phyloP scores from a whole-genome alignment of 2,113 vertebrate genomes.

The Rhynchomys soricoides region DNA sequence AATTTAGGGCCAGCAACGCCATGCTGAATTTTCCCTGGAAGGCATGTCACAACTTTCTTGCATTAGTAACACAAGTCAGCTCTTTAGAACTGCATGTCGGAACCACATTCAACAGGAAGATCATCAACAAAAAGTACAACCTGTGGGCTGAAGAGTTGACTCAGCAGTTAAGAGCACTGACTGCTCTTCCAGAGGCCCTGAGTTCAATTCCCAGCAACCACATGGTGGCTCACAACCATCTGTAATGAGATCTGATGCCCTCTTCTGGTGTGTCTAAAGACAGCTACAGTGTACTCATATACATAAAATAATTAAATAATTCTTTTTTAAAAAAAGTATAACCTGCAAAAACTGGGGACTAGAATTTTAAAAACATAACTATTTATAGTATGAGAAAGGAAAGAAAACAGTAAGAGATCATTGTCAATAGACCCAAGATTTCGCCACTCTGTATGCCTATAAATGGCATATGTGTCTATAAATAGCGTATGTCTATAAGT shows the following conservation, averaged over 20 bases:
- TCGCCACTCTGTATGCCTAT: background rate
- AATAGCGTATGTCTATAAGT: background rate
- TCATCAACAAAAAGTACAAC: background rate
- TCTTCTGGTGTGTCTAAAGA: too few relatives aligned
- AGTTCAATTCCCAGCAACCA: too few relatives aligned
- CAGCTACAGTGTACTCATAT: too few relatives aligned
- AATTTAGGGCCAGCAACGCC: background rate
- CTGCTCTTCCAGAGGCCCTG: too few relatives aligned
- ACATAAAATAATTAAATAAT: too few relatives aligned
- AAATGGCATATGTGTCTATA: background rate
- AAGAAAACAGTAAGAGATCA: background rate
- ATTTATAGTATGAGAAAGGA: background rate
- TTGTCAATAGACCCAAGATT: background rate
- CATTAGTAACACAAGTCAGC: background rate
- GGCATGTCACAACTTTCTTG: background rate
- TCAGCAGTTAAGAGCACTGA: too few relatives aligned
- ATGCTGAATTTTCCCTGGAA: background rate
- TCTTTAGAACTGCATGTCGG: background rate
- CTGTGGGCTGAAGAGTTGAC: background rate
- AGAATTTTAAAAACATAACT: background rate
- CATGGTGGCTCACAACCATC: too few relatives aligned
- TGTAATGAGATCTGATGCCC: too few relatives aligned
- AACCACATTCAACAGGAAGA: background rate
- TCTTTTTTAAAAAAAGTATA: too few relatives aligned
- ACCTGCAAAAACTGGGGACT: background rate